Evolutionary conservation across 2,888 invertebrate genomes (phyloP), one percentile per base, ranked within the genome.

Genomic region (Tetrapedia diversipes): DNA sequence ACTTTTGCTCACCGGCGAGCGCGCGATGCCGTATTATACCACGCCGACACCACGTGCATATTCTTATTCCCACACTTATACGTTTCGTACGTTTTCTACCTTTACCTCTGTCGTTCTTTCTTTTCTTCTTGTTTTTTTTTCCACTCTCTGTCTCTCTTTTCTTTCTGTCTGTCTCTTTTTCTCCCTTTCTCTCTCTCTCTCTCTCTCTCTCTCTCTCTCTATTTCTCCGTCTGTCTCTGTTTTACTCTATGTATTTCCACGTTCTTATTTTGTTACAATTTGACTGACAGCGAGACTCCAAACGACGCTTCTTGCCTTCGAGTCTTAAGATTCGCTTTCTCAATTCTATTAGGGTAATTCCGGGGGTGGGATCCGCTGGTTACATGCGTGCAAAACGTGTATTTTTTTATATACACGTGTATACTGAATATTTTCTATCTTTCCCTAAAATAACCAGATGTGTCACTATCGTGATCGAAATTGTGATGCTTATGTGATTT

Each of bases 1-100:
- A 93, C 84, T 88, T 74, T 87, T 88, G 56, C 77, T 64, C 39
- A 73, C 60, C 66, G 53, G 22, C 53, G 29, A 49, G 37, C 47
- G 59, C 53, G 51, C 39, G 37, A 51, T 51, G 49, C 16, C 41
- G 34, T 16, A 8, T 16, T 51, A 43, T 47, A 61, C 29, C 56
- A 49, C 34, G 60, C 45, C 75, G 59, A 63, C 77, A 69, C 56
- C 60, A 60, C 61, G 37, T 16, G 27, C 22, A 47, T 39, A 37
- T 37, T 19, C 61, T 47, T 53, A 54, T 45, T 56, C 53, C 57
- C 41, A 49, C 61, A 64, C 61, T 57, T 57, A 6, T 56, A 45
- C 45, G 43, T 63, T 57, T 65, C 51, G 34, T 60, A 37, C 37
- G 29, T 57, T 43, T 68, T 60, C 39, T 45, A 32, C 8, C 45